Evolutionary conservation across 2,797 vertebrate genomes (phyloP), one percentile per base, ranked within the genome.

Genomic region (Chloroceryle amazona): DNA sequence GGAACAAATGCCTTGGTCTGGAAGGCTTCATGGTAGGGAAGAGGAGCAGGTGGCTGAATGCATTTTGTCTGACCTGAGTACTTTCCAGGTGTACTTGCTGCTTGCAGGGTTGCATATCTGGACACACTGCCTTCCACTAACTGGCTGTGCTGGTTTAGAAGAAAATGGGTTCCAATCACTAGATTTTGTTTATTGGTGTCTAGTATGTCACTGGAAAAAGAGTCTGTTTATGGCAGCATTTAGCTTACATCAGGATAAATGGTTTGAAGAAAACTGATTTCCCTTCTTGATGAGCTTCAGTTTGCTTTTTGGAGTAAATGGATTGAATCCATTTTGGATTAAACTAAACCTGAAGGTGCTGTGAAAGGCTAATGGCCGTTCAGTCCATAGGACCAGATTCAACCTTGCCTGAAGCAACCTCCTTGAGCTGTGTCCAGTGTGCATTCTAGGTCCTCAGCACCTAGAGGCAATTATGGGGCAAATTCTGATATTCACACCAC

Each of bases 321-420:
- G 20, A 11, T 46, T 46, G 44, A 46, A 46, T 46, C 20, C 20
- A 19, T 46, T 67, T 33, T 60, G 66, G 35, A 55, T 67, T 71
- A 63, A 89, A 28, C n/a, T 66, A 42, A 85, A 54, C 16, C 42
- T 31, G 21, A n/a, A 23, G 4, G 1, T 31, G 39, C 70, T 75
- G 18, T 31, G 23, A 78, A 13, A 18, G 21, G 14, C 23, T 28
- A 41, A 3, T 4, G 42, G 25, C 29, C 10, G 0, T 26, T 25
- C 13, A 23, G 10, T 7, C 47, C 46, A 3, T 11, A 62, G 25
- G 16, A 28, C 17, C 28, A 54, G 62, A 17, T 35, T 17, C 73
- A 55, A 37, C 22, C 33, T 51, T 41, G 41, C 46, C 51, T 81
- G 19, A 65, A 89, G 8, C 44, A 75, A 12, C 6, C 14, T 11